Evolutionary conservation across 2,888 invertebrate genomes (phyloP).

Genomic region (Mycalesis mineus): DNA sequence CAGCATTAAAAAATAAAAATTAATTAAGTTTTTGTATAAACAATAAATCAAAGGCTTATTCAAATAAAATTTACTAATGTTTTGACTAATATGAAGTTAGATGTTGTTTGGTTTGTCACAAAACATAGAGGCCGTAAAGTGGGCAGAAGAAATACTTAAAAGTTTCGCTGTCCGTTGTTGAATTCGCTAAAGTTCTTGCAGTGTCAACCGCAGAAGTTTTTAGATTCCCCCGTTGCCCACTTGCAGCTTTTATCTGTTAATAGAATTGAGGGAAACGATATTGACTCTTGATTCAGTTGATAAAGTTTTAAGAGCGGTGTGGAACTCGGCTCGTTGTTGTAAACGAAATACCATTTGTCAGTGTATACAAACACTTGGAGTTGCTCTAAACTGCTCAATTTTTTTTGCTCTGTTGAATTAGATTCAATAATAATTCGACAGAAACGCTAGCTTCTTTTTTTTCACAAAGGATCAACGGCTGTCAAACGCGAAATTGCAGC

Average conservation of each 20-base stretch:
- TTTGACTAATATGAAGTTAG: neutral
- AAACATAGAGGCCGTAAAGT: neutral
- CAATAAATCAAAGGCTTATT: no score
- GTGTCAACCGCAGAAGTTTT: slow-evolving; percentile 20
- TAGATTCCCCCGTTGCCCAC: slow-evolving; percentile 14
- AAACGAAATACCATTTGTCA: neutral
- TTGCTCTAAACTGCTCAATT: no score
- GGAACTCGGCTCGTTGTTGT: neutral
- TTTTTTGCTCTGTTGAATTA: no score
- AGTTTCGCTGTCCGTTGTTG: slow-evolving; percentile 1
- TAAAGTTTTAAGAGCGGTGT: slow-evolving; percentile 8
- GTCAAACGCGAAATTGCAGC: no score
- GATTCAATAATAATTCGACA: no score
- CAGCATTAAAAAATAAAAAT: no score
- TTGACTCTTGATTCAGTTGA: slow-evolving; percentile 14
- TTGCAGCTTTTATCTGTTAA: slow-evolving; percentile 21
- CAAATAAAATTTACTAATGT: neutral
- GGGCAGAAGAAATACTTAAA: slow-evolving; percentile 11
- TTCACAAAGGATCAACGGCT: no score
- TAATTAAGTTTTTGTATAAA: no score
- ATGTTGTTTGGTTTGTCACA: neutral
- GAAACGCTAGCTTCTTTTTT: no score
- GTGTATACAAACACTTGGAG: neutral
- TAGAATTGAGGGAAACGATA: slow-evolving; percentile 9
- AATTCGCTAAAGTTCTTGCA: slow-evolving; percentile 13